Conservation (phyloP, 2,113 vertebrate species). For the Ctenomys sociabilis region DNA sequence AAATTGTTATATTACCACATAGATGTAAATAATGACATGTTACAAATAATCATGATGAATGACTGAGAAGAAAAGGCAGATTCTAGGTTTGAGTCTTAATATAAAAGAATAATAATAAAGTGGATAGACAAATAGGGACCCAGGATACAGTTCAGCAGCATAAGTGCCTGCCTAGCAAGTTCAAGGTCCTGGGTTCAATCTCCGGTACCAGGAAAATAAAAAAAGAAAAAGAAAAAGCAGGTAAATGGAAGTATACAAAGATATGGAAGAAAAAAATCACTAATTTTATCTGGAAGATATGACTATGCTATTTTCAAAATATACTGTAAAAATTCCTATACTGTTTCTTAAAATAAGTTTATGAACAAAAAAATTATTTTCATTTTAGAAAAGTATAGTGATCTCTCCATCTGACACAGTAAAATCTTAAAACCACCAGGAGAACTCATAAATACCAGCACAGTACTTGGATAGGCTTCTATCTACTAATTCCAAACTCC, state of each 20-base stretch:
- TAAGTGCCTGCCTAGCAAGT: too few species aligned
- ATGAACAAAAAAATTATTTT: constrained; percentile 30
- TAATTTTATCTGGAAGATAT: background rate
- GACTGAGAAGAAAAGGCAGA: constrained; percentile 40
- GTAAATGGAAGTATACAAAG: background rate
- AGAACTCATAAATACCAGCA: constrained; percentile 20
- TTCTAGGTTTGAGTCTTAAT: background rate
- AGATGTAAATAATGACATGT: background rate
- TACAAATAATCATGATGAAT: background rate
- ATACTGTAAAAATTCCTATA: constrained; percentile 10
- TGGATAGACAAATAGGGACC: background rate
- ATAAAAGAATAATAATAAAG: background rate
- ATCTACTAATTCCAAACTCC: background rate
- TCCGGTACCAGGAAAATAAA: too few species aligned
- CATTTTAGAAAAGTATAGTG: constrained; percentile 41
- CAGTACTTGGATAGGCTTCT: constrained; percentile 6
- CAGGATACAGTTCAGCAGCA: too few species aligned
- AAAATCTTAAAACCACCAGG: constrained; percentile 31
- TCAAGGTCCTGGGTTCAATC: too few species aligned
- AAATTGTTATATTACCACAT: background rate
- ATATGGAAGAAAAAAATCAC: constrained; percentile 26
- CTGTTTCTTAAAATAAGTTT: constrained; percentile 31
- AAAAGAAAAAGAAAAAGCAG: too few species aligned
- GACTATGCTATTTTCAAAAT: background rate
- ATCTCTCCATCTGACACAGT: constrained; percentile 34